phyloP scores from a whole-genome alignment of 2,888 invertebrate species.

The Pseudococcus jackbeardsleyi region DNA sequence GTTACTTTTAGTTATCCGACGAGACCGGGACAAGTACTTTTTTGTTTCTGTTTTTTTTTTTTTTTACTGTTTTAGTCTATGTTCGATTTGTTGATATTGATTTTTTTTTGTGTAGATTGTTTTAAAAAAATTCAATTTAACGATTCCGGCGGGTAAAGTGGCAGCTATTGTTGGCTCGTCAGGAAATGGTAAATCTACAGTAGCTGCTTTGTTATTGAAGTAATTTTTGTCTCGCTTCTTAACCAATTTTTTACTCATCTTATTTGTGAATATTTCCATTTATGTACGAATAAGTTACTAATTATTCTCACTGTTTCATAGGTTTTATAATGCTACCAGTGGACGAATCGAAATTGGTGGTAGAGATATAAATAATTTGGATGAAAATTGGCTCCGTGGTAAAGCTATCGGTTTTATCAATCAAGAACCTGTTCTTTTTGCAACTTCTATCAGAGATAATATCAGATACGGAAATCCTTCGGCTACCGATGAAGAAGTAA shows the following conservation, averaged over 20 bases:
- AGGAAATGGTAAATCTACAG: conserved; percentile 95
- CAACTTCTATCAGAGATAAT: conserved; percentile 91
- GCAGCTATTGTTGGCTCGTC: conserved; percentile 94
- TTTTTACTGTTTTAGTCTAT: too few relatives aligned
- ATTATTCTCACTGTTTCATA: conserved; percentile 68
- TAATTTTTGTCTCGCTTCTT: conserved; percentile 69
- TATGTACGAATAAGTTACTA: too few relatives aligned
- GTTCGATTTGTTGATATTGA: too few relatives aligned
- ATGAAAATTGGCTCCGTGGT: conserved; percentile 88
- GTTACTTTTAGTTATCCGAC: conserved; percentile 93
- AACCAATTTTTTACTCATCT: background rate
- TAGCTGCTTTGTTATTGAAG: conserved; percentile 89
- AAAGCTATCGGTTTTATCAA: conserved; percentile 88
- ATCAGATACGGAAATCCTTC: conserved; percentile 88
- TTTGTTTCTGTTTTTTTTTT: too few relatives aligned
- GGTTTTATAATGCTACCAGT: conserved; percentile 84
- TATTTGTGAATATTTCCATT: too few relatives aligned
- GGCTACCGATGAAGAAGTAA: conserved; percentile 79
- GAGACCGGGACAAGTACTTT: conserved; percentile 77
- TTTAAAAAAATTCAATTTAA: conserved; percentile 85
- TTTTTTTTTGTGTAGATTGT: conserved; percentile 65
- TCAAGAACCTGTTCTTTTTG: conserved; percentile 95
- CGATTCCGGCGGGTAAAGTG: conserved; percentile 87
- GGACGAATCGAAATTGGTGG: conserved; percentile 85
- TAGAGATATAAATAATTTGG: conserved; percentile 78